A percentile compares a stretch with the other conserved stretches of the same genome.
Conservation (phyloP, 2,888 invertebrate species). For the Dorcus hopei region DNA sequence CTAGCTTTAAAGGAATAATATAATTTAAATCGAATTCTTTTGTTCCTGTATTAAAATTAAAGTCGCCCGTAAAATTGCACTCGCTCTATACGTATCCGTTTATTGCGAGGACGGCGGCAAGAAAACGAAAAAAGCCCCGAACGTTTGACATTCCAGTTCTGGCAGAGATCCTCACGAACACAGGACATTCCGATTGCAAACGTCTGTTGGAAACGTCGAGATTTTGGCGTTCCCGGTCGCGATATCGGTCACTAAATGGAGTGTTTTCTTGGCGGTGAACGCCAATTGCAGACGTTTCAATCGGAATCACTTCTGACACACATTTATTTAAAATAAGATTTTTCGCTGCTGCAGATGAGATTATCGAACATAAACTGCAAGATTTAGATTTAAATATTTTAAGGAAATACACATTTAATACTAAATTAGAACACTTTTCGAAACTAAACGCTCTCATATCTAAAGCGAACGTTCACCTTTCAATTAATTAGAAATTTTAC, state of each 20-base stretch:
- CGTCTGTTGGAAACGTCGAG: too few species aligned
- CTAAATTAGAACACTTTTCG: too few species aligned
- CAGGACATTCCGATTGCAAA: background rate
- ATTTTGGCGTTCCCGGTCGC: too few species aligned
- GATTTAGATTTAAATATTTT: too few species aligned
- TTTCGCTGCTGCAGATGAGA: constrained; percentile 30
- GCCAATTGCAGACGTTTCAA: constrained; percentile 27
- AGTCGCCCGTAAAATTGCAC: background rate
- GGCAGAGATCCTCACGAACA: background rate
- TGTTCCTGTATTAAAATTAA: constrained; percentile 1
- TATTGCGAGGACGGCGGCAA: background rate
- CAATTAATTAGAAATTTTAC: too few species aligned
- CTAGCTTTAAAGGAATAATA: background rate
- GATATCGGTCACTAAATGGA: constrained; percentile 4
- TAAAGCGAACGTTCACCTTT: too few species aligned
- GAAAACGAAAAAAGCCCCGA: background rate
- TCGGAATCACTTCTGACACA: constrained; percentile 28
- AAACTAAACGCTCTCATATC: too few species aligned
- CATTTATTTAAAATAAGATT: constrained; percentile 38
- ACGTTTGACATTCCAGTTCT: constrained; percentile 1
- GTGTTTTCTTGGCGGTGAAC: constrained; percentile 9
- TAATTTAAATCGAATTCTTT: constrained; percentile 3
- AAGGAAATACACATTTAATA: too few species aligned
- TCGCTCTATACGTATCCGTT: background rate
- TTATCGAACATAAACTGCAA: constrained; percentile 20